phyloP scores from a whole-genome alignment of 2,113 vertebrate species.

The Oreocharis arfaki region DNA sequence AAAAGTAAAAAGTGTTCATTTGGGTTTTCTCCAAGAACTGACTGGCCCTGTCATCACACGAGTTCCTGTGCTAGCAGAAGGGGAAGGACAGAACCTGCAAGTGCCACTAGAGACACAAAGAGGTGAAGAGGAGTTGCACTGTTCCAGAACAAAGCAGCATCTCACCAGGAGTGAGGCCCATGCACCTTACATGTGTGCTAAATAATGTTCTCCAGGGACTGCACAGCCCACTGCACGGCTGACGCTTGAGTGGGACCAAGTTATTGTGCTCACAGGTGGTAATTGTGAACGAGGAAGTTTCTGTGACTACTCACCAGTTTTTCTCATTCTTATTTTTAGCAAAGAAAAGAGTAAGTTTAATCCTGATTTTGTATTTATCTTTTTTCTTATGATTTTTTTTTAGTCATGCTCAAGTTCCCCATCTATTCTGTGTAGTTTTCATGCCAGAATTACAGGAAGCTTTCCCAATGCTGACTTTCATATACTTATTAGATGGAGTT shows the following conservation, averaged over 20 bases:
- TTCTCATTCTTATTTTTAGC: background rate
- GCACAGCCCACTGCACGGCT: accelerated
- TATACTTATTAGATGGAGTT: background rate
- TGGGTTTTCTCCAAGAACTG: background rate
- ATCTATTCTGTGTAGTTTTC: background rate
- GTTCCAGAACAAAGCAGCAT: background rate
- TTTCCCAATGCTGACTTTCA: background rate
- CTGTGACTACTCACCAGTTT: background rate
- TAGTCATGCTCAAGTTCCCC: background rate
- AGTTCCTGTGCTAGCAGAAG: background rate
- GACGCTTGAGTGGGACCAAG: accelerated
- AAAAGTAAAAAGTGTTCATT: background rate
- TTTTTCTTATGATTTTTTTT: background rate
- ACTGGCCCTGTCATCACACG: accelerated
- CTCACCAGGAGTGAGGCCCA: background rate
- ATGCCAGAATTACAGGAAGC: background rate
- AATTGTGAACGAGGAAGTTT: background rate
- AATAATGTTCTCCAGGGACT: background rate
- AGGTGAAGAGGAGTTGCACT: background rate
- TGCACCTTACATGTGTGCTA: accelerated
- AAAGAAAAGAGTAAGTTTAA: background rate
- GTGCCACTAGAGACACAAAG: background rate
- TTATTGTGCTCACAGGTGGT: background rate
- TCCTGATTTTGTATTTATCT: background rate
- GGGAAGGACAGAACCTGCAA: background rate